These are phyloP conservation scores for Melieria omissa DNA, from an alignment of 2,888 invertebrate genomes.

Conservation along the genomic window DNA sequence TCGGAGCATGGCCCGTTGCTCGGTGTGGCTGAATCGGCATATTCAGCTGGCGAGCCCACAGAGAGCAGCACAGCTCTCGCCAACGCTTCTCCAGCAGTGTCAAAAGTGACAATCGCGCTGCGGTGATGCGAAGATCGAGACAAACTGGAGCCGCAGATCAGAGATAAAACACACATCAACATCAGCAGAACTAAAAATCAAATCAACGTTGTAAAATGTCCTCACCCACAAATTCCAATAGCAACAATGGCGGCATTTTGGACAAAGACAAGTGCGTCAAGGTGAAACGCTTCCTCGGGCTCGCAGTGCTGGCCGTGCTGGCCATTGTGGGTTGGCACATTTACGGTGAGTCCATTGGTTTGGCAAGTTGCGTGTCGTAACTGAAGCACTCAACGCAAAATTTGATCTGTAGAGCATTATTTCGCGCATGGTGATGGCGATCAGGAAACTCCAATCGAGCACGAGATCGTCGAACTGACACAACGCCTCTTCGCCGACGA, in stretches of 20 bases:
- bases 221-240: constrained; percentile 5
- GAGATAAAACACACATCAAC: constrained; percentile 6
- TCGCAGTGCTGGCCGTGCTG: constrained; percentile 50
- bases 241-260: not conserved
- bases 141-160: constrained; percentile 12
- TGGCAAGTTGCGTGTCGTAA: not conserved
- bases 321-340: constrained; percentile 58
- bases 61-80: constrained; percentile 16
- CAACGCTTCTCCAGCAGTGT: not conserved
- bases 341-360: constrained; percentile 50
- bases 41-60: constrained; percentile 6
- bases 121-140: not conserved
- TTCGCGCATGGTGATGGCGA: constrained; percentile 23
- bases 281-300: constrained; percentile 53
- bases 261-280: constrained; percentile 26
- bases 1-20: not conserved
- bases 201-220: not conserved
- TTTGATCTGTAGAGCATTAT: constrained; percentile 1
- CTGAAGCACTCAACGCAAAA: not conserved
- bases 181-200: constrained; percentile 3
- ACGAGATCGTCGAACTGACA: constrained; percentile 49
- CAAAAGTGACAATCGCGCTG: not conserved
- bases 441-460: constrained; percentile 38
- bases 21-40: not conserved
- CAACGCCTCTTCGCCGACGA: constrained; percentile 53